Evolutionary conservation across 2,113 vertebrate genomes (phyloP), one percentile per base, ranked within the genome.

Genomic region (Halcyon malimbica): DNA sequence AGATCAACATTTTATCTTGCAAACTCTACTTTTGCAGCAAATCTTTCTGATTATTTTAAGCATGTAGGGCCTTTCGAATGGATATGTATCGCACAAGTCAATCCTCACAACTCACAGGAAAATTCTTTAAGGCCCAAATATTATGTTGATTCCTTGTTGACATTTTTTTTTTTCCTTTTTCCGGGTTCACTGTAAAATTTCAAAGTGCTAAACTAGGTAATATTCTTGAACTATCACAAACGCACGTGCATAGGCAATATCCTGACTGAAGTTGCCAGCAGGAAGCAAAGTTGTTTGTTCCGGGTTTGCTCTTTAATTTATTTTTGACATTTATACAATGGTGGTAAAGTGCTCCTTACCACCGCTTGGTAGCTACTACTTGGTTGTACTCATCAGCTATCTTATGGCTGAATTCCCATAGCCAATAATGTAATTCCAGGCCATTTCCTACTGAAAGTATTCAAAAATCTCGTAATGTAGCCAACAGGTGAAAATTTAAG

Each of bases 61-160:
- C 21, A 37, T 3, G 0, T 3, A 62, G 31, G 9, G 31, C 65
- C 76, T 75, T 83, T 11, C 18, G 10, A 73, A 62, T 3, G 54
- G 67, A 9, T 15, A n/a, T 0, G 1, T 59, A 17, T 57, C 64
- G 17, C 16, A 63, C 13, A 74, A 41, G 4, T 70, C n/a, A 48
- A 8, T 20, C 37, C 19, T 78, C 31, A 57, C 56, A n/a, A 13
- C 56, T 33, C 31, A 57, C 28, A 79, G 37, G 18, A 90, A 87
- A 53, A 69, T 13, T 56, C 23, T 70, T 86, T 59, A 86, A 73
- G 71, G 68, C 63, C 1, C 17, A 70, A 21, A 19, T 56, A 84
- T 64, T 64, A 28, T 16, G 14, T 54, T 75, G 87, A 82, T 74
- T 76, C 26, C 33, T 35, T 51, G 5, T 19, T 74, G 39, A 24